These are phyloP conservation scores for Callospermophilus lateralis DNA, from an alignment of 2,113 vertebrate genomes.

Conservation along the genomic window DNA sequence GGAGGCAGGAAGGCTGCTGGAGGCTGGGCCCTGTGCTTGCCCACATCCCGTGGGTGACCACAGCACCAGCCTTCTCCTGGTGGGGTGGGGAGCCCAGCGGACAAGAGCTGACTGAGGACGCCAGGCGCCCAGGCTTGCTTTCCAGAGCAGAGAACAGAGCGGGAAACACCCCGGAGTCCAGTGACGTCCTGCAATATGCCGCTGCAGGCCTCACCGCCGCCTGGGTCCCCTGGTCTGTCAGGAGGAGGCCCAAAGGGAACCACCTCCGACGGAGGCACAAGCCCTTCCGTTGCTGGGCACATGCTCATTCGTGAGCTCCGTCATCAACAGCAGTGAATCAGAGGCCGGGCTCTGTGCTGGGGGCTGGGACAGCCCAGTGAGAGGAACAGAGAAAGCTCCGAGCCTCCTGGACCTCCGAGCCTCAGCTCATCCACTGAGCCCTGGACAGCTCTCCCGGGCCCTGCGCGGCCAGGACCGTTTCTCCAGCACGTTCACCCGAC, in stretches of 20 bases:
- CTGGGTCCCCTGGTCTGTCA: background rate
- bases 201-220: background rate
- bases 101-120: background rate
- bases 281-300: accelerated
- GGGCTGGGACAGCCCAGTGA: accelerated
- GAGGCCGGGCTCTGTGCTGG: background rate
- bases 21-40: background rate
- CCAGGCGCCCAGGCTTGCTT: conserved; percentile 40
- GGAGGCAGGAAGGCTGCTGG: background rate
- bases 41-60: background rate
- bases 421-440: background rate
- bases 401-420: background rate
- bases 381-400: background rate
- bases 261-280: no score
- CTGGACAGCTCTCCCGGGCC: background rate
- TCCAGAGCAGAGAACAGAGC: background rate
- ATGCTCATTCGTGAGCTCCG: background rate
- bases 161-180: background rate
- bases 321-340: accelerated
- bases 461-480: accelerated
- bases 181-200: conserved; percentile 6
- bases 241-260: background rate
- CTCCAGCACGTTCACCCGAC: background rate
- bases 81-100: background rate
- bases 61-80: background rate